phyloP scores from a whole-genome alignment of 2,888 invertebrate species.

The Apamea monoglypha region DNA sequence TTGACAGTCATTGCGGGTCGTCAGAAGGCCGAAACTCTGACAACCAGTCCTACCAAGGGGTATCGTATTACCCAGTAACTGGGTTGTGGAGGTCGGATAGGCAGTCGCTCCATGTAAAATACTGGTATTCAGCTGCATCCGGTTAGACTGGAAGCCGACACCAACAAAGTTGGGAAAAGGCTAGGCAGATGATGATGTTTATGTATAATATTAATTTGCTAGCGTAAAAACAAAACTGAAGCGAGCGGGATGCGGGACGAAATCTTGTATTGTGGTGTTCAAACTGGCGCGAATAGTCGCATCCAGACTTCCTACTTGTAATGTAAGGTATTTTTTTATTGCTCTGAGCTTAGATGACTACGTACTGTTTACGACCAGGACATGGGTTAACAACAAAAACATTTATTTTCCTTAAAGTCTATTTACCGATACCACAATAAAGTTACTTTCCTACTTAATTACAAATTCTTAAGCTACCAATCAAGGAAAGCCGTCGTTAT shows the following conservation, averaged over 20 bases:
- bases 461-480: neutral
- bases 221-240: neutral
- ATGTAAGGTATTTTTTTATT: no score
- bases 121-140: no score
- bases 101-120: no score
- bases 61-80: no score
- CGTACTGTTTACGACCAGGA: neutral
- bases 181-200: neutral
- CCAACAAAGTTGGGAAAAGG: neutral
- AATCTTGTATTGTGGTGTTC: neutral
- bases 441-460: neutral
- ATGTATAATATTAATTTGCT: no score
- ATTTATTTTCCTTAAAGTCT: slow-evolving; percentile 18
- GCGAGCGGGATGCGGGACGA: neutral
- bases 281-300: no score
- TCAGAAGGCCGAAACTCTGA: neutral
- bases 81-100: no score
- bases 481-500: neutral
- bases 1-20: no score
- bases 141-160: no score
- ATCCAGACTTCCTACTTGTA: neutral
- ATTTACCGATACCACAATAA: slow-evolving; percentile 29
- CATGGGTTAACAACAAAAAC: neutral
- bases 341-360: neutral
- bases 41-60: no score